Evolutionary conservation across 2,797 vertebrate genomes (phyloP), one percentile per base, ranked within the genome.

Genomic region (Harpagifer antarcticus): DNA sequence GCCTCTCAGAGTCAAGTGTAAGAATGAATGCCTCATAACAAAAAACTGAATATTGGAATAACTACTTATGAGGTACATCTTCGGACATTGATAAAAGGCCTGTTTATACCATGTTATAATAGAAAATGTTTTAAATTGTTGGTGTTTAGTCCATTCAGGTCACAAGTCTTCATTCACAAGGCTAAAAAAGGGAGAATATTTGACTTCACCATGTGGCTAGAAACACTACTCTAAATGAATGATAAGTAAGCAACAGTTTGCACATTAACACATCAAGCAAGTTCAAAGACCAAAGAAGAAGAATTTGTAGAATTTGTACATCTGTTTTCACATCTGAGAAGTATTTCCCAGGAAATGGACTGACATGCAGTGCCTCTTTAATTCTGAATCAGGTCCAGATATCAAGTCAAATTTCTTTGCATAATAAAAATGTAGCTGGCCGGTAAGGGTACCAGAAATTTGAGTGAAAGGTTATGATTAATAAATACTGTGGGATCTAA

Each of bases 1-100:
- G 70, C 74, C 78, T 88, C 78, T 90, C 48, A 49, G 77, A 89
- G 89, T 88, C 84, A 87, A 90, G 79, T 85, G 74, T 81, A 44
- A 45, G 62, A 74, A 64, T 71, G 71, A 82, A 87, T 71, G 65
- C 57, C 54, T 74, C 12, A 20, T 58, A 62, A 47, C 55, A 58
- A n/a, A 57, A 68, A 54, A 56, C 37, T 44, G 33, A 33, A 66
- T 62, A 48, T 60, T 20, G 59, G 27, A 59, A 71, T 14, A 72
- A 71, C 54, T 45, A 66, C 50, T 64, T 5, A 74, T 74, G 4
- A 50, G n/a, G 1, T 6, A 61, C 4, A 49, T 27, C 45, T 31
- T 52, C 6, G 64, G 47, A 20, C 10, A 50, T 17, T 45, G 40
- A 62, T 55, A 13, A 27, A 73, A 43, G 31, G 15, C 16, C n/a